Evolutionary conservation across 2,797 vertebrate species (phyloP).

Genomic region (Rhinichthys osculus): DNA sequence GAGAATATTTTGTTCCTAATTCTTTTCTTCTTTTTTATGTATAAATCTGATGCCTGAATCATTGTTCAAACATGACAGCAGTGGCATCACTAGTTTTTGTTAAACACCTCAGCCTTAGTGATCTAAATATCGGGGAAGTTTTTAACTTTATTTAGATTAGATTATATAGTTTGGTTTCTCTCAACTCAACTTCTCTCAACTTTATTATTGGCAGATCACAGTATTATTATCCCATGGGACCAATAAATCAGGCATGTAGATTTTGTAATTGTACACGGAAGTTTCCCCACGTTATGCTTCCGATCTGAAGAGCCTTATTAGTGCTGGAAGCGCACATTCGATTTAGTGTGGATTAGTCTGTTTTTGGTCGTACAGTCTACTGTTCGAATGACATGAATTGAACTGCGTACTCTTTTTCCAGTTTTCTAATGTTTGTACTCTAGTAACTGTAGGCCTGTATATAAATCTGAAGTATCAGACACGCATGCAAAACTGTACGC

Average conservation of each 20-base stretch:
- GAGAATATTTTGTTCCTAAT: neutral
- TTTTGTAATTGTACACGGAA: constrained; percentile 17
- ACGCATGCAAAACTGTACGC: constrained; percentile 68
- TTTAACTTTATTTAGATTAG: constrained; percentile 2
- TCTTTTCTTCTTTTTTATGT: neutral
- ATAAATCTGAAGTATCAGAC: constrained; percentile 34
- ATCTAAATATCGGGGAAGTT: constrained; percentile 30
- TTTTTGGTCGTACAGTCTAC: constrained; percentile 16
- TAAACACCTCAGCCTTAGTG: constrained; percentile 5
- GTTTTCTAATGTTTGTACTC: constrained; percentile 52
- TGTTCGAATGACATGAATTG: constrained; percentile 44
- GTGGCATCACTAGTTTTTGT: neutral
- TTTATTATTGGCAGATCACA: constrained; percentile 46
- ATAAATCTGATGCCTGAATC: constrained; percentile 6
- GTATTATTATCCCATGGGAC: constrained; percentile 51
- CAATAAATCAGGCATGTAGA: constrained; percentile 19
- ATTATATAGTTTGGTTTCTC: neutral
- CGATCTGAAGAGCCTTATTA: constrained; percentile 41
- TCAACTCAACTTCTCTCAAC: neutral
- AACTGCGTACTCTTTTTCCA: constrained; percentile 41
- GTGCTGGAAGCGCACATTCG: constrained; percentile 22
- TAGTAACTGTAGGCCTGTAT: constrained; percentile 60
- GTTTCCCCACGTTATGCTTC: constrained; percentile 25
- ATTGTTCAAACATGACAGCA: neutral
- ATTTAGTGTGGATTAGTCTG: neutral